Evolutionary conservation across 2,797 vertebrate genomes (phyloP), one percentile per base, ranked within the genome.

Genomic region (Yasuhikotakia modesta): DNA sequence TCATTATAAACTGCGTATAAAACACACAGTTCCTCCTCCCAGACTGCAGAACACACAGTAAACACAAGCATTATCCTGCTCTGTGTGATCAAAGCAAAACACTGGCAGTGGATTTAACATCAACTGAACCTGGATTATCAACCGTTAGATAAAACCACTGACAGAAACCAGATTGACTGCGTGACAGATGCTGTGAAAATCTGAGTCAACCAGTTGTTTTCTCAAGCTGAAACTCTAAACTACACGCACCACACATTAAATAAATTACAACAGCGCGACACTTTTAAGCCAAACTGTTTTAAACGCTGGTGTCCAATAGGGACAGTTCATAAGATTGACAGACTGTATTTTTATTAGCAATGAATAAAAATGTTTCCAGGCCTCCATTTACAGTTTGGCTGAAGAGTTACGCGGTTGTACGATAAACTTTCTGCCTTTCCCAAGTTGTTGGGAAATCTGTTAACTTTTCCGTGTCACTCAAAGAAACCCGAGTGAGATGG

Each of bases 1-100:
- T n/a, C n/a, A n/a, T n/a, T n/a, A n/a, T 79, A 98, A 90, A 88
- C 95, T 98, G 65, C 94, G 93, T 22, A 99, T 90, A 61, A 96
- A 86, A 21, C 95, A 93, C 85, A 96, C 90, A 30, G 87, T 82
- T 0, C 91, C 85, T 60, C 95, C 93, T 0, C 87, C 95, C 61
- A 93, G 89, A n/a, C 87, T 96, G 95, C 83, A 98, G 86, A 77
- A 83, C 2, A 70, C 2, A 70, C 19, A 14, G n/a, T 52, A 27
- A 52, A 27, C 16, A 58, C 48, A 35, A 61, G 45, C 16, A 70
- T 24, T 43, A 69, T 78, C 12, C 68, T n/a, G n/a, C n/a, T n/a
- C n/a, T n/a, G n/a, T 64, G 52, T 63, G 68, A 78, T 71, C 76
- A 78, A 71, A 32, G 14, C 12, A 69, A 55, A 77, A 70, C n/a